Conservation (phyloP, 2,113 vertebrate species). For the Manacus vitellinus region DNA sequence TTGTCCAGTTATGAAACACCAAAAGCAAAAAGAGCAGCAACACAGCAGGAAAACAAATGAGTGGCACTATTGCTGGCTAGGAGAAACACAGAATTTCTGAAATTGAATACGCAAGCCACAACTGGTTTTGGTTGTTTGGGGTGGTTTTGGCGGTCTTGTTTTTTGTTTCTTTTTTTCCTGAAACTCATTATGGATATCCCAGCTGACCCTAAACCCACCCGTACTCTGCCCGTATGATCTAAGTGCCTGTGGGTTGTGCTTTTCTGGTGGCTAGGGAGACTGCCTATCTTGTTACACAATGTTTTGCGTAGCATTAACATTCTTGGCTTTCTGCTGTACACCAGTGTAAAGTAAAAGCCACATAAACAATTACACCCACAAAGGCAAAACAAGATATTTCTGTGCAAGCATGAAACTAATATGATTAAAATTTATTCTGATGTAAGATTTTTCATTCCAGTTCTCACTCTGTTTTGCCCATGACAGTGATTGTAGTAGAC, state of each 20-base stretch:
- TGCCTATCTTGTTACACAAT: not conserved
- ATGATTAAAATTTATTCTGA: not conserved
- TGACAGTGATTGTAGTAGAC: not conserved
- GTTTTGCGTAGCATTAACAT: not conserved
- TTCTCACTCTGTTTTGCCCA: not conserved
- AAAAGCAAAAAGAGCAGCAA: not conserved
- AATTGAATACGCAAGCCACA: accelerated
- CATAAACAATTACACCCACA: not conserved
- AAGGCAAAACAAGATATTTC: not conserved
- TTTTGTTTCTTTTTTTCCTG: not conserved
- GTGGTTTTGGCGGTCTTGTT: not conserved
- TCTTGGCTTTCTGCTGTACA: not conserved
- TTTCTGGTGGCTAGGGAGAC: not conserved
- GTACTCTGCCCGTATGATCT: not conserved
- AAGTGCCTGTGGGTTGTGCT: not conserved
- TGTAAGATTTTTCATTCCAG: not conserved
- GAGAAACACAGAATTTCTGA: not conserved
- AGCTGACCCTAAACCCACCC: not conserved
- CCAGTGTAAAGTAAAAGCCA: not conserved
- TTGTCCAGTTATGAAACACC: not conserved
- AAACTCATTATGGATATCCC: not conserved
- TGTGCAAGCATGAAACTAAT: not conserved
- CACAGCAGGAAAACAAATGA: not conserved
- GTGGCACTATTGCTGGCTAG: not conserved
- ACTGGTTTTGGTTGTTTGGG: not conserved